Conservation (phyloP, 2,797 vertebrate species). For the Synanceia verrucosa region DNA sequence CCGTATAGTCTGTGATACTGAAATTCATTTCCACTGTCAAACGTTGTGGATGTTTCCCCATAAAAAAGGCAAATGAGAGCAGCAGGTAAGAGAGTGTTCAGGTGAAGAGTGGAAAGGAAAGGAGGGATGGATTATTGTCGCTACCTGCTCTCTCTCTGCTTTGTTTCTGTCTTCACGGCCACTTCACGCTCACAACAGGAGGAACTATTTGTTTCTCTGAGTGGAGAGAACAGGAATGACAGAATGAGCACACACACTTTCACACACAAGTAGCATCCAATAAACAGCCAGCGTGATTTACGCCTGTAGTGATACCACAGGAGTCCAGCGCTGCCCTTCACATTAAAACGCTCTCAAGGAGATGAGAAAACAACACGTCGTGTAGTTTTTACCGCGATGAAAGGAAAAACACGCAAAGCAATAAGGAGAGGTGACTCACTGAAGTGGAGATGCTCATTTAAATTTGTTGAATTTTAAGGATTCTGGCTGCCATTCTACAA, state of each 20-base stretch:
- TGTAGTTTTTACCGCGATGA: slow-evolving; percentile 33
- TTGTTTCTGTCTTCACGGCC: slow-evolving; percentile 56
- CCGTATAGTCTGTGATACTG: slow-evolving; percentile 38
- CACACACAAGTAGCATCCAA: slow-evolving; percentile 37
- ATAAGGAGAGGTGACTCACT: slow-evolving; percentile 33
- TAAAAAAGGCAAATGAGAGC: slow-evolving; percentile 45
- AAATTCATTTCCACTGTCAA: slow-evolving; percentile 54
- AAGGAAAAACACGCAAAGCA: slow-evolving; percentile 28
- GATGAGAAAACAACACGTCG: slow-evolving; percentile 17
- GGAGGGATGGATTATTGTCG: slow-evolving; percentile 5
- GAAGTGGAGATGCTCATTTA: slow-evolving; percentile 38
- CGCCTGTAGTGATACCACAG: background rate
- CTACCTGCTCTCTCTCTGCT: background rate
- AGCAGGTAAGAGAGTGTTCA: slow-evolving; percentile 4
- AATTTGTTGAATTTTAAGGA: slow-evolving; percentile 23
- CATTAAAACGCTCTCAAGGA: slow-evolving; percentile 5
- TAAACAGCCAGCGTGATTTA: slow-evolving; percentile 23
- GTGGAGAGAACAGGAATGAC: slow-evolving; percentile 66
- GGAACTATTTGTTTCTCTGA: slow-evolving; percentile 73
- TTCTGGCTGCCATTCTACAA: slow-evolving; percentile 34
- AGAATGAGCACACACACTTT: slow-evolving; percentile 64
- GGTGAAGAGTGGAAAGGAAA: slow-evolving; percentile 12
- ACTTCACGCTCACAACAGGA: slow-evolving; percentile 66
- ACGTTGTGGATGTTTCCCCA: slow-evolving; percentile 17
- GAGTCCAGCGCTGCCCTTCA: slow-evolving; percentile 10